Evolutionary conservation across 2,888 invertebrate species (phyloP), one percentile per base, ranked within the genome.

Genomic region (Cerastis leucographa): DNA sequence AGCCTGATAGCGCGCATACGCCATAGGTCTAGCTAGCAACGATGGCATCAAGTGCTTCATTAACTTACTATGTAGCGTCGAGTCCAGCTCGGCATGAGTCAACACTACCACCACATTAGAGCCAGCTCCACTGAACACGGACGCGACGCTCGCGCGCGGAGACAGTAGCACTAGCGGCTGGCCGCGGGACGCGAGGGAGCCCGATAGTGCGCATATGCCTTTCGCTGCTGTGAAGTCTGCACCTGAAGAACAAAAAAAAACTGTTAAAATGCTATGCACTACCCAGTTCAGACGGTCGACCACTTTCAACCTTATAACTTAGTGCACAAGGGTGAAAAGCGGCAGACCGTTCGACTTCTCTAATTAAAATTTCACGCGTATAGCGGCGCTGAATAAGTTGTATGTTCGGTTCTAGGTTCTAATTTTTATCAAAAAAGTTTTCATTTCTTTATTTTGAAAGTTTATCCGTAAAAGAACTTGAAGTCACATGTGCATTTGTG

Each of bases 211-310:
- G 42, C 98, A 98, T 84, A 98, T 97, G 65, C 98, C 98, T 95
- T 98, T 98, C 0, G 98, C 98, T 29, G 98, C 98, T 12, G 98
- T 99, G 91, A 98, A 99, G 95, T 99, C 99, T 0, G 98, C 98
- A 56, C 98, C 98, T 97, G 92, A 0, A 92, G 14, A 11, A 25
- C 51, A 56, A 40, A 62, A 46, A 54, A 35, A 2, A 17, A 19
- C 7, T 17, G 11, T 19, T 59, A 4, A 9, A 35, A 25, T n/a
- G 4, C 2, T n/a, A 68, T 19, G 19, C 12, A 12, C 49, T 35
- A 3, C 35, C 35, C 2, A 35, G 35, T 35, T 35, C 35, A 35
- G 35, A 35, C 35, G 35, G 35, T 35, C 35, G 35, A 35, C 35
- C 35, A 35, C 35, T 35, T 35, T 35, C 35, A 35, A 35, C 35